phyloP scores from a whole-genome alignment of 2,113 vertebrate species.

The Cephalopterus ornatus region DNA sequence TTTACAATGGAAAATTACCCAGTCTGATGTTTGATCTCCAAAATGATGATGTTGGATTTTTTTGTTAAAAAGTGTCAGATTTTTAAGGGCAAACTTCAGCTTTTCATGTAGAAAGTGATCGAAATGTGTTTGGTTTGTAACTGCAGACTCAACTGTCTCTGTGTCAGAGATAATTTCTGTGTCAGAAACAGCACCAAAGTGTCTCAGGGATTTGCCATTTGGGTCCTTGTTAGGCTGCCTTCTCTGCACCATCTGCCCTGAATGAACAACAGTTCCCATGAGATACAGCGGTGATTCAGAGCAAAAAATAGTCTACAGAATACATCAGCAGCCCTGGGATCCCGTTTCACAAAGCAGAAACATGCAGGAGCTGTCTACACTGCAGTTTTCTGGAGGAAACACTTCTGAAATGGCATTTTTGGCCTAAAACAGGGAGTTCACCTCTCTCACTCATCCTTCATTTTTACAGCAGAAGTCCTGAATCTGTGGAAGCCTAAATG shows the following conservation, averaged over 20 bases:
- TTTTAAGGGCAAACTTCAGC: neutral
- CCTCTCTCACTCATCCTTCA: neutral
- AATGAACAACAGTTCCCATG: neutral
- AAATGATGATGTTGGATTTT: neutral
- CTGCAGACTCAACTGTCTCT: too few species aligned
- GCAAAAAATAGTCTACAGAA: neutral
- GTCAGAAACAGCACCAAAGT: neutral
- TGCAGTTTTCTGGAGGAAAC: neutral
- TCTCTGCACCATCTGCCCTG: neutral
- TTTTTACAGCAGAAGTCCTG: neutral
- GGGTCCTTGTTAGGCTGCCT: neutral
- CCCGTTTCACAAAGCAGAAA: neutral
- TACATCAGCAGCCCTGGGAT: neutral
- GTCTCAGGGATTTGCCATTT: constrained; percentile 2
- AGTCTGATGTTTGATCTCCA: neutral
- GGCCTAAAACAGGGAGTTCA: neutral
- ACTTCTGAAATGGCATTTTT: neutral
- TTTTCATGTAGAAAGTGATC: neutral
- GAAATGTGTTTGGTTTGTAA: neutral
- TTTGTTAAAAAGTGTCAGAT: neutral
- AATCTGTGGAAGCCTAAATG: neutral
- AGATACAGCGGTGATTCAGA: neutral
- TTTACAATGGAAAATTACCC: neutral
- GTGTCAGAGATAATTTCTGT: too few species aligned
- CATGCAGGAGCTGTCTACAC: neutral